phyloP scores from a whole-genome alignment of 2,888 invertebrate species.

The Adelphocoris suturalis region DNA sequence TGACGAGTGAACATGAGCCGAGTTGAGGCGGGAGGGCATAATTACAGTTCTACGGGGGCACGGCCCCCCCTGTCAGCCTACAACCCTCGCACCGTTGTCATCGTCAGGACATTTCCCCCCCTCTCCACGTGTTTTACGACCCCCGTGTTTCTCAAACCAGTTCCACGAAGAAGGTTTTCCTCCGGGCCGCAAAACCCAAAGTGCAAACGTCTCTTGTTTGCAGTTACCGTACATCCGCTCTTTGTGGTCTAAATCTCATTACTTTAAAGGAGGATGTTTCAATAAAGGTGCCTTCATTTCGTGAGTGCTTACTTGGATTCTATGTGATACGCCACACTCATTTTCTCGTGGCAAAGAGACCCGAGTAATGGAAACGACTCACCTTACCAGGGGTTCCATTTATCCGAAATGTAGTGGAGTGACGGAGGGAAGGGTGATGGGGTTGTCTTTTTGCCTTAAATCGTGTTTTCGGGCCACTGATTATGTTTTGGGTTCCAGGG shows the following conservation, averaged over 20 bases:
- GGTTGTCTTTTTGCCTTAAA: too few relatives aligned
- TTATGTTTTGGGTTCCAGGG: too few relatives aligned
- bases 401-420: too few relatives aligned
- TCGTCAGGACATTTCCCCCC: neutral
- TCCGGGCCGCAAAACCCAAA: neutral
- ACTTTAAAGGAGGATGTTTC: neutral
- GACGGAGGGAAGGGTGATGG: too few relatives aligned
- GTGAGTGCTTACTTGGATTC: too few relatives aligned
- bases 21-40: constrained; percentile 10
- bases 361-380: too few relatives aligned
- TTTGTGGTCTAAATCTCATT: neutral
- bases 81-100: neutral
- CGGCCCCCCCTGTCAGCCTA: neutral
- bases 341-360: too few relatives aligned
- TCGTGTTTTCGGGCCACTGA: too few relatives aligned
- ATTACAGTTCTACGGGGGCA: neutral
- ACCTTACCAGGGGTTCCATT: too few relatives aligned
- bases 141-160: too few relatives aligned
- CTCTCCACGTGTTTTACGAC: neutral
- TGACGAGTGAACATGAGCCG: constrained; percentile 15
- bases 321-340: too few relatives aligned
- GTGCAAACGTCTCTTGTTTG: constrained; percentile 26
- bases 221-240: neutral
- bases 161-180: too few relatives aligned
- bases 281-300: neutral